Percentiles rank a stretch among this genome's conserved stretches.
phyloP scores from a whole-genome alignment of 2,797 vertebrate genomes.

The Lycodopsis pacificus region DNA sequence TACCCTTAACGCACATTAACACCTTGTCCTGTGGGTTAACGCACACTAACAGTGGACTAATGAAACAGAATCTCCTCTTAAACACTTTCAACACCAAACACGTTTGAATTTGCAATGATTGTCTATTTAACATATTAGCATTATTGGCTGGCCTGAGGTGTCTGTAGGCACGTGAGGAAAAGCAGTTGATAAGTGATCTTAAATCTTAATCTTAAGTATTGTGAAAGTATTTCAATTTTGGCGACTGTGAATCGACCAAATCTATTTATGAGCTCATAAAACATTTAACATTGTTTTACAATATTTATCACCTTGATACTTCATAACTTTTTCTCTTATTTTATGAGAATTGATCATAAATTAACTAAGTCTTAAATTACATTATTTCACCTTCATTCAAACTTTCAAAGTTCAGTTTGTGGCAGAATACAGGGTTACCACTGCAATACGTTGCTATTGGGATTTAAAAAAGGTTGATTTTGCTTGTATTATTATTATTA shows the following conservation, averaged over 20 bases:
- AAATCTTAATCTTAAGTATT: background rate
- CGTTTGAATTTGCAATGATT: background rate
- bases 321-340: background rate
- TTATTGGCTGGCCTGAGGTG: background rate
- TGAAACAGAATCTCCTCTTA: constrained; percentile 13
- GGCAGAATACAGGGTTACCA: background rate
- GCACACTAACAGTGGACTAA: constrained; percentile 6
- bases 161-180: background rate
- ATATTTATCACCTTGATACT: background rate
- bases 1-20: constrained; percentile 46
- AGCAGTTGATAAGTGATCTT: background rate
- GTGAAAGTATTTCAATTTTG: background rate
- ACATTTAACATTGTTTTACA: background rate
- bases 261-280: too few species aligned
- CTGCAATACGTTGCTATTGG: background rate
- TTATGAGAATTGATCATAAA: background rate
- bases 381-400: background rate
- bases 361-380: background rate
- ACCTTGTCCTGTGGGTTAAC: constrained; percentile 34
- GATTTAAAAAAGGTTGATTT: background rate
- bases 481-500: background rate
- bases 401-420: background rate
- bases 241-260: background rate
- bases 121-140: background rate
- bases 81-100: background rate